Base-by-base conservation (phyloP, 2,113 vertebrate species). In the Brachypteracias leptosomus region DNA sequence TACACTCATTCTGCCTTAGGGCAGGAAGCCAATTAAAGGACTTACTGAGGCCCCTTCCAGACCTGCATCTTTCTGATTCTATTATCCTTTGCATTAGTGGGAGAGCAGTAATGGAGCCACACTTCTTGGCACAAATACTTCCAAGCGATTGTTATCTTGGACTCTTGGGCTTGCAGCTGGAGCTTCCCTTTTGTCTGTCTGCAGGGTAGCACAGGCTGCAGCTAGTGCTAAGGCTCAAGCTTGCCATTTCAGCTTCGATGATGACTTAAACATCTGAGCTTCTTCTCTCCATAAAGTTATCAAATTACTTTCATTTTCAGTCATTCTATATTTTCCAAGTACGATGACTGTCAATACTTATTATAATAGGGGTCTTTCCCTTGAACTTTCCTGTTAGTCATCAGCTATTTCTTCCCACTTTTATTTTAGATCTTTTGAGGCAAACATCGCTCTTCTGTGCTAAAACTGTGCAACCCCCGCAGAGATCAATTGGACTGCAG, bases 1-100 rank as follows among this genome's bases (percentile, higher is more conserved):
- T 38, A 68, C 55, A 67, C 68, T 40, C 76, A 57, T 87, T 89
- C 73, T 93, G 94, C 93, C 93, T 96, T 95, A 0, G 6, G 89
- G 94, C 89, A 96, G 93, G 80, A 92, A 95, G 90, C 73, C 89
- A 89, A 84, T 95, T 92, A 92, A 81, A 95, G 89, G 86, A 29
- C 86, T 85, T 61, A 75, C 47, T 7, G 80, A 74, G 80, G 91
- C 86, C 89, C 73, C 77, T 95, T 95, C 76, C 89, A 95, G 89
- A 71, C 47, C 82, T 55, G 54, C 46, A 14, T 85, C 88, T 55
- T 95, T 85, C 85, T 90, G 88, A 90, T 88, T 95, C 85, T 91
- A 89, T 96, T 96, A 94, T 91, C 67, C 59, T 57, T 85, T 59
- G 67, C 94, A 90, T 94, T 95, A 94, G 75, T 62, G 59, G 78